Evolutionary conservation across 2,113 vertebrate genomes (phyloP).

Genomic region (Brachypodius melanocephalos): DNA sequence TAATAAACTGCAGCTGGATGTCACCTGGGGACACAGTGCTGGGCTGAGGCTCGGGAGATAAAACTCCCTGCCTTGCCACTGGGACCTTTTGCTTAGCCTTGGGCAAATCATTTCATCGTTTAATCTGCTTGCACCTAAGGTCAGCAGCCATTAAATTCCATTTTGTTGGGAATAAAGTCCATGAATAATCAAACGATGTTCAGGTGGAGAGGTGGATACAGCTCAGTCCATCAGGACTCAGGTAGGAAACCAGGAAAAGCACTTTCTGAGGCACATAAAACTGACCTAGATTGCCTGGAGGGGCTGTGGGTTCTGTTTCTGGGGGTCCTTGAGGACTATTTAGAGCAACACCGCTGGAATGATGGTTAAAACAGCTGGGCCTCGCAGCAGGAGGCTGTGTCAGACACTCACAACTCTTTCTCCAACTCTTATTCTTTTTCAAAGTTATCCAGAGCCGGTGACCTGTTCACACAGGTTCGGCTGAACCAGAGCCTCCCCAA

Average conservation of each 20-base stretch:
- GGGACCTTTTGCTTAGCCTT: slow-evolving; percentile 43
- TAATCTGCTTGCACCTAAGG: slow-evolving; percentile 19
- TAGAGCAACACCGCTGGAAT: neutral
- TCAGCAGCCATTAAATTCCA: neutral
- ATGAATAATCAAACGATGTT: neutral
- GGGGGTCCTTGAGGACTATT: neutral
- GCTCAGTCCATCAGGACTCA: neutral
- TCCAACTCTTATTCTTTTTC: neutral
- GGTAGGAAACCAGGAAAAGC: neutral
- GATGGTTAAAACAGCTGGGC: neutral
- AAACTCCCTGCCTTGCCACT: slow-evolving; percentile 14
- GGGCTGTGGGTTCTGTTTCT: neutral
- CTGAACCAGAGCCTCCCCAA: neutral
- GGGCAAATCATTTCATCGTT: slow-evolving; percentile 40
- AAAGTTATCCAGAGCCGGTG: neutral
- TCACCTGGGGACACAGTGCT: neutral
- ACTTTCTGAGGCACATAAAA: neutral
- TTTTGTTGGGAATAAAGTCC: neutral
- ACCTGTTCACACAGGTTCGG: neutral
- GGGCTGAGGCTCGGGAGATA: slow-evolving; percentile 15
- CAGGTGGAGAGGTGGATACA: neutral
- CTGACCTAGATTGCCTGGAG: neutral
- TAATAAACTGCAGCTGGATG: slow-evolving; percentile 21
- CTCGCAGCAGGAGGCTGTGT: neutral
- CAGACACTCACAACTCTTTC: neutral